Evolutionary conservation across 1,140 invertebrate species (phyloP).

Genomic region (Panagrolaimus sp.): DNA sequence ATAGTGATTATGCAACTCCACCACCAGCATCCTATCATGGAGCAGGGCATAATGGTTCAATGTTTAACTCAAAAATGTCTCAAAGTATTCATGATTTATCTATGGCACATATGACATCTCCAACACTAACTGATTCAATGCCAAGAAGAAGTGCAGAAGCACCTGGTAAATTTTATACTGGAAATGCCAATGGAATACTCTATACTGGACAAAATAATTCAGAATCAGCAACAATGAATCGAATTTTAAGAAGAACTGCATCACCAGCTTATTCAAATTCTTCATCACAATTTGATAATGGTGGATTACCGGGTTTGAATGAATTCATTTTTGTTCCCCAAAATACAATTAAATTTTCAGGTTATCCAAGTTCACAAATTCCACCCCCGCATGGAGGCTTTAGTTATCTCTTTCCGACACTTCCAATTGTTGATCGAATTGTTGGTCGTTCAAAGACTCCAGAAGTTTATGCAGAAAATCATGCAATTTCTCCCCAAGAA

Average conservation of each 20-base stretch:
- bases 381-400: conserved; percentile 1
- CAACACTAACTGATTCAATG: not conserved
- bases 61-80: conserved; percentile 16
- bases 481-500: not conserved
- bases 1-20: conserved; percentile 4
- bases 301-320: not conserved
- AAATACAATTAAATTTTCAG: not conserved
- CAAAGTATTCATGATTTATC: conserved; percentile 18
- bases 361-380: conserved; percentile 14
- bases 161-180: conserved; percentile 6
- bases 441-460: not conserved
- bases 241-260: conserved; percentile 8
- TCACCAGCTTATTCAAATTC: conserved; percentile 13
- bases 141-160: conserved; percentile 3
- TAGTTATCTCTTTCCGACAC: conserved; percentile 7
- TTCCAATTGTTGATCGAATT: conserved; percentile 10
- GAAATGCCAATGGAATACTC: not conserved
- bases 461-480: not conserved
- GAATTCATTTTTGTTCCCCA: not conserved
- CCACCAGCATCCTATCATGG: not conserved
- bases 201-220: conserved; percentile 4
- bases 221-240: not conserved
- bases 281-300: not conserved
- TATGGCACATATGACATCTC: not conserved
- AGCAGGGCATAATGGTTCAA: not conserved